phyloP scores from a whole-genome alignment of 2,797 vertebrate species.

The Prunella strophiata region DNA sequence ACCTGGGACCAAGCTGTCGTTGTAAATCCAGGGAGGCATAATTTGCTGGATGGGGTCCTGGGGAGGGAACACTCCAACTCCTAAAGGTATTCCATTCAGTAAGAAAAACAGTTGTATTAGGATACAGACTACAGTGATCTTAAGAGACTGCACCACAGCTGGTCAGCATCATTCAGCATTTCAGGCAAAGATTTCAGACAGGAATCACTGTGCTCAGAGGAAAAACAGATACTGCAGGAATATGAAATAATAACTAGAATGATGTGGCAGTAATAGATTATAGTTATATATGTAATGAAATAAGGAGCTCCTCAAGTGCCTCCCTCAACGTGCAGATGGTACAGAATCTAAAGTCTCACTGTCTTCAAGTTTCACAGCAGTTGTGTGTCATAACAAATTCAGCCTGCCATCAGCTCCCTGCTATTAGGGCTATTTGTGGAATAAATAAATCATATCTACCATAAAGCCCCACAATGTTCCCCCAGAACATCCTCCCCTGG shows the following conservation, averaged over 20 bases:
- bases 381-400: neutral
- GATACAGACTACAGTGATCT: neutral
- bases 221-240: neutral
- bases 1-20: slow-evolving; percentile 95
- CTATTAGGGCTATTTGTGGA: neutral
- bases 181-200: slow-evolving; percentile 35
- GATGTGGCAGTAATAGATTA: neutral
- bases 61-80: slow-evolving; percentile 90
- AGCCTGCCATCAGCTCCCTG: neutral
- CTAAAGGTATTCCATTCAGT: slow-evolving; percentile 64
- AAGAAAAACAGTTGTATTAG: slow-evolving; percentile 3
- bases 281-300: neutral
- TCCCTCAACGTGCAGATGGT: neutral
- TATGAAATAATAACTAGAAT: neutral
- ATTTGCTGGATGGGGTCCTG: slow-evolving; percentile 92
- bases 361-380: neutral
- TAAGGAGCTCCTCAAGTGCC: neutral
- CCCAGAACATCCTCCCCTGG: neutral
- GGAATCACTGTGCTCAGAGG: slow-evolving; percentile 26
- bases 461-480: neutral
- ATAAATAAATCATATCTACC: neutral
- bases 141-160: neutral
- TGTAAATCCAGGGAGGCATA: slow-evolving; percentile 95
- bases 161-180: neutral
- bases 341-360: neutral